Percentiles rank a stretch among this genome's conserved stretches.
phyloP scores from a whole-genome alignment of 1,140 invertebrate species.

The Elysia chlorotica region DNA sequence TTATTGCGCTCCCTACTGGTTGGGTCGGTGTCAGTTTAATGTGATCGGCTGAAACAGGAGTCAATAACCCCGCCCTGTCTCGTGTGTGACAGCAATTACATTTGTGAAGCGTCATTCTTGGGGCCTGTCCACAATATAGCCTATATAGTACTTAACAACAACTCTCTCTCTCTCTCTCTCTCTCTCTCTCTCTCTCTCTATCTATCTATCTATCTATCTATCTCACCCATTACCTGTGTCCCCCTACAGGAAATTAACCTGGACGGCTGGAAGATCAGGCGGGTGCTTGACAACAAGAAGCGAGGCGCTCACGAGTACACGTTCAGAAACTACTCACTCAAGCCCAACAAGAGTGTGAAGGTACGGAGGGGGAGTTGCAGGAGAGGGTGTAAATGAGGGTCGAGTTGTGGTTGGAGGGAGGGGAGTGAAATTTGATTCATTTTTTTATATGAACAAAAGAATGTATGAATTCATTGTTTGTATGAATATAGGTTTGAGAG shows the following conservation, averaged over 20 bases:
- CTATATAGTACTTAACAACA: not conserved
- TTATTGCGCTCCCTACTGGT: too few relatives aligned
- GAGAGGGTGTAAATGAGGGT: too few relatives aligned
- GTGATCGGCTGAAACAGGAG: too few relatives aligned
- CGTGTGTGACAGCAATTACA: not conserved
- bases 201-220: not conserved
- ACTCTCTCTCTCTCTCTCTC: not conserved
- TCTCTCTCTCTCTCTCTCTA: not conserved
- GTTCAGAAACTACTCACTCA: constrained; percentile 19
- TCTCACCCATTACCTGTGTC: constrained; percentile 72
- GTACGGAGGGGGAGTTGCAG: too few relatives aligned
- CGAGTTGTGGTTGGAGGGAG: too few relatives aligned
- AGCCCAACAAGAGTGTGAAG: constrained; percentile 96
- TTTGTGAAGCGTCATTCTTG: not conserved
- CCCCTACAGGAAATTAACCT: constrained; percentile 88
- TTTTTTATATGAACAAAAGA: too few relatives aligned
- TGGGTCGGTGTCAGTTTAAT: too few relatives aligned
- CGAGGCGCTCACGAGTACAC: constrained; percentile 22
- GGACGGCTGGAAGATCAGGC: constrained; percentile 82
- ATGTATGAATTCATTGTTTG: too few relatives aligned
- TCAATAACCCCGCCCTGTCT: too few relatives aligned
- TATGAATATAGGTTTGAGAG: too few relatives aligned
- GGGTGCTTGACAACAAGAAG: constrained; percentile 47
- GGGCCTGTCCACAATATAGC: not conserved
- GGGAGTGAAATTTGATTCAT: too few relatives aligned